Evolutionary conservation across 2,113 vertebrate species (phyloP), one percentile per base, ranked within the genome.

Genomic region (Odontophorus gujanensis): DNA sequence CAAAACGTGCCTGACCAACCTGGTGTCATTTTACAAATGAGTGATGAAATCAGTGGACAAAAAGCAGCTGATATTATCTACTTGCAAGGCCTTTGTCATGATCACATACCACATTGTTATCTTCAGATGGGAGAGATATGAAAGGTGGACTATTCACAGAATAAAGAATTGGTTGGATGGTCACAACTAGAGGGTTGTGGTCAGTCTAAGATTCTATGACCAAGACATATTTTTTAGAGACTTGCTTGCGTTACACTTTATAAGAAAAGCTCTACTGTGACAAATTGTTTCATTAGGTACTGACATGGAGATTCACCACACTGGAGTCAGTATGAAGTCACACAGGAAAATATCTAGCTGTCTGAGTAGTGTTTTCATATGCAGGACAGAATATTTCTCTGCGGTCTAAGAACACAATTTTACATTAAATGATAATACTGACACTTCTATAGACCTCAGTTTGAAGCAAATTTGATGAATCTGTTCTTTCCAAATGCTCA

Each of bases 331-430:
- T 28, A 77, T 34, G 32, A 61, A 91, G 4, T 78, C 81, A 75
- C 45, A 40, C 63, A 12, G n/a, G 34, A 88, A 83, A 88, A 86
- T 59, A 88, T 71, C 51, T 18, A 18, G 1, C 22, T 71, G 10
- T 26, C n/a, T 25, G 30, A 6, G 9, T 24, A 74, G 4, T 40
- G 18, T 43, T 89, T 90, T 68, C 8, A 5, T 19, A 62, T 47
- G 11, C 1, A 1, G 34, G 28, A 71, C 4, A 68, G 25, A 74
- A 61, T 14, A 1, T 77, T 90, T 89, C 75, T 0, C 0, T 16
- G 62, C 2, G 45, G 14, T 13, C 19, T 34, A 13, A 66, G 36
- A 89, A 48, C 21, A 32, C 2, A 53, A 15, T 84, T 80, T 73
- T 71, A 47, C 40, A 71, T 81, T 43, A 38, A 51, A 61, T 57